phyloP scores from a whole-genome alignment of 1,140 invertebrate species.

The Cataglyphis hispanica region DNA sequence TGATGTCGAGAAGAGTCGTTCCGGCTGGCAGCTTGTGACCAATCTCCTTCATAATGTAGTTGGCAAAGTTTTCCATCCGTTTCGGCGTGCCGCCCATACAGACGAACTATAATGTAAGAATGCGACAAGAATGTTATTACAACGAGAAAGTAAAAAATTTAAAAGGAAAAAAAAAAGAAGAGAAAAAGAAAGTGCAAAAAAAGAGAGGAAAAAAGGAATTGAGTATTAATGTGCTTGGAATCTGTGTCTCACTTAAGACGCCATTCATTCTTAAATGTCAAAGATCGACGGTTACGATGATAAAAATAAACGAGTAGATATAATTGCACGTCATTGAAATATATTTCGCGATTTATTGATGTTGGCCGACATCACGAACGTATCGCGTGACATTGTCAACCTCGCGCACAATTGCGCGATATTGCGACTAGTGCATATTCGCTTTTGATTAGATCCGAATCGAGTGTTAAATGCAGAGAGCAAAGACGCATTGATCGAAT shows the following conservation, averaged over 20 bases:
- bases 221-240: conserved; percentile 13
- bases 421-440: background rate
- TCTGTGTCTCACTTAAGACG: background rate
- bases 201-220: no score
- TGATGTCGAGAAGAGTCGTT: conserved; percentile 95
- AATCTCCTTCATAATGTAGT: conserved; percentile 96
- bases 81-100: conserved; percentile 99
- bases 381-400: conserved; percentile 26
- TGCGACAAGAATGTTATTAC: background rate
- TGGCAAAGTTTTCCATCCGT: conserved; percentile 97
- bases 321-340: conserved; percentile 33
- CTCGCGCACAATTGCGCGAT: background rate
- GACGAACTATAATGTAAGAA: conserved; percentile 92
- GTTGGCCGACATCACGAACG: conserved; percentile 19
- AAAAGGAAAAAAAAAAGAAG: background rate
- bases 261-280: conserved; percentile 35
- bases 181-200: background rate
- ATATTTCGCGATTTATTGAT: conserved; percentile 19
- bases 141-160: background rate
- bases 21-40: conserved; percentile 95
- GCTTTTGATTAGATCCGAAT: background rate
- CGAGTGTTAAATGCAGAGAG: background rate
- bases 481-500: conserved; percentile 6
- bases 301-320: conserved; percentile 45
- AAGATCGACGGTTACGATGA: conserved; percentile 19